A percentile compares a stretch with the other conserved stretches of the same genome.
Conservation (phyloP, 2,113 vertebrate genomes). For the Rattus norvegicus region DNA sequence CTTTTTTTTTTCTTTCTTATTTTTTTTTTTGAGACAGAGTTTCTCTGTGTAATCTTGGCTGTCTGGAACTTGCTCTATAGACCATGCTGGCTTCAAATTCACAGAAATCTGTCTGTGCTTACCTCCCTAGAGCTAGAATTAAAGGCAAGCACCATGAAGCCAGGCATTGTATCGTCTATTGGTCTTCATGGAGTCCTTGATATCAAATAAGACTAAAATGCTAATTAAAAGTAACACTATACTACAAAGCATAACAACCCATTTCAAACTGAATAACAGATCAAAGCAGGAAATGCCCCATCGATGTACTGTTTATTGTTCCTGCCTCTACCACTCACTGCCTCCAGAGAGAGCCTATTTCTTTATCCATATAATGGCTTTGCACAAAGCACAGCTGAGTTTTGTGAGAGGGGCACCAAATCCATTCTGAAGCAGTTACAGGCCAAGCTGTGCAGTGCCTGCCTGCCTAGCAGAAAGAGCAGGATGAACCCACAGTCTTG, state of each 20-base stretch:
- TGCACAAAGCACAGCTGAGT: slow-evolving; percentile 34
- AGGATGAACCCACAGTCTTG: neutral
- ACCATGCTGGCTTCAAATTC: neutral
- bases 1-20: neutral
- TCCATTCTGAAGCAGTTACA: slow-evolving; percentile 18
- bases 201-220: slow-evolving; percentile 40
- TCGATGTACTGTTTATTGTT: slow-evolving; percentile 10
- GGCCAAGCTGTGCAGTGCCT: neutral
- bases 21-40: neutral
- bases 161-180: neutral
- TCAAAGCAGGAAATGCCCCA: slow-evolving; percentile 18
- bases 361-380: neutral
- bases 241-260: neutral
- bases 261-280: slow-evolving; percentile 41
- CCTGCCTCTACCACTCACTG: slow-evolving; percentile 44
- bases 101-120: neutral
- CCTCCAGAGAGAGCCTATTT: slow-evolving; percentile 52
- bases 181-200: slow-evolving; percentile 35
- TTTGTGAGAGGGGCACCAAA: slow-evolving; percentile 15
- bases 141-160: neutral
- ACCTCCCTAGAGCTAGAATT: neutral
- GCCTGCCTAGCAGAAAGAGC: slow-evolving; percentile 45
- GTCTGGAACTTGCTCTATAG: neutral
- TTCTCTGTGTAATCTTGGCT: neutral
- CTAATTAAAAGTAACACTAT: slow-evolving; percentile 52